Base-by-base conservation (phyloP, 2,888 invertebrate genomes). In the Xestia xanthographa region DNA sequence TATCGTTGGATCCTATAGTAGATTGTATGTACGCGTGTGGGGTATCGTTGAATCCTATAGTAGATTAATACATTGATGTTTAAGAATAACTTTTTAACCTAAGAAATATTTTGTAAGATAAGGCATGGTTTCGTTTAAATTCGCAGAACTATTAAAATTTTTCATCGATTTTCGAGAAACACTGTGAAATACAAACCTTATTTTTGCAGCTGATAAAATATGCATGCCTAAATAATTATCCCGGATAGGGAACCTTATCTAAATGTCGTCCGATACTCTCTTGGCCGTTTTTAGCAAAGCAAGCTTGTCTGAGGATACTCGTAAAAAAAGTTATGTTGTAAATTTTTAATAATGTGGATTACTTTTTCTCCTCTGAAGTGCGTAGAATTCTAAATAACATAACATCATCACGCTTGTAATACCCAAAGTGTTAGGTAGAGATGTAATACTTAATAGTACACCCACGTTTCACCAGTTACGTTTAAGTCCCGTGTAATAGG, bases 331-430 rank as follows among this genome's bases (percentile, higher is more conserved):
- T 58, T 34, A n/a, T 48, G 20, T 62, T 43, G 58, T 69, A 70
- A 73, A 11, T 84, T 84, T 66, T 4, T 60, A 60, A 58, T 66
- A n/a, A 56, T 69, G 50, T 48, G 26, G n/a, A 56, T 83, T 62
- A 67, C 34, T 56, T 77, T 79, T 43, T 45, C 14, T 45, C 14
- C 45, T 50, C n/a, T 29, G 22, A 62, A 34, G 53, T 67, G 43
- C 48, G 58, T 80, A 11, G 60, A 62, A 72, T 84, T 66, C 11
- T 48, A 67, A 83, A 63, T 26, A 17, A 26, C 6, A 56, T 26
- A 8, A 26, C 14, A 26, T 56, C 0, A n/a, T 26, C 26, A 6
- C 26, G 26, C 5, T 6, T 56, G 1, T 56, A 14, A 26, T 14
- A 14, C 14, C 14, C 1, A 6, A 26, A 6, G 6, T 26, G 26